Evolutionary conservation across 2,888 invertebrate species (phyloP), one percentile per base, ranked within the genome.

Genomic region (Odontocerum albicorne): DNA sequence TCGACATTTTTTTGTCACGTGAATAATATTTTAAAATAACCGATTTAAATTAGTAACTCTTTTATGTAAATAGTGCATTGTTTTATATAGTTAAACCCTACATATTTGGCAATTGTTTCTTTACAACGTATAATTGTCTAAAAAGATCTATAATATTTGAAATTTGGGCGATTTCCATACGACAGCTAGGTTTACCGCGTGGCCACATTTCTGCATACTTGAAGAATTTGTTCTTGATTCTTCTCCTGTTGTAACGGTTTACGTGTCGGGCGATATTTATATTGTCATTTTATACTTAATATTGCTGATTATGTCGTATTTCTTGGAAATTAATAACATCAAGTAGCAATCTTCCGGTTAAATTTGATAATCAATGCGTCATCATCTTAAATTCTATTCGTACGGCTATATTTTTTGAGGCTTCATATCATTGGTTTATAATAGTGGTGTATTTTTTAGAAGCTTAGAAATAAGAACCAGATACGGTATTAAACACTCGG

Each of bases 161-260:
- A 42, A 45, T 21, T 51, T 38, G 42, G 27, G 55, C 55, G 49
- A 50, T 51, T 46, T 42, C 55, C 51, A 56, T 51, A 56, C 46
- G 56, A 57, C 40, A 50, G 49, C 42, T 42, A 31, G 46, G 71
- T 74, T 70, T 75, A 77, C 77, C 77, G 77, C 77, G 77, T 78
- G 77, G 77, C 77, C 75, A 74, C 73, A 73, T 75, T 74, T 74
- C 67, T 69, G 63, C 12, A 52, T 47, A 21, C 13, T 31, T 12
- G 38, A 46, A 43, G 54, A 55, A 55, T 58, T 54, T 51, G 50
- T 33, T 38, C 46, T 13, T 27, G 2, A 20, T 7, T 10, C 8
- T 4, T 20, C 13, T 33, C 43, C 17, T 13, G 16, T 13, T 12
- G 27, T 44, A 32, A 32, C 31, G 15, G 32, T 32, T 10, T 8